A percentile compares a stretch with the other conserved stretches of the same genome.
Evolutionary conservation across 2,888 invertebrate genomes (phyloP).

Genomic region (Sphecodes monilicornis): DNA sequence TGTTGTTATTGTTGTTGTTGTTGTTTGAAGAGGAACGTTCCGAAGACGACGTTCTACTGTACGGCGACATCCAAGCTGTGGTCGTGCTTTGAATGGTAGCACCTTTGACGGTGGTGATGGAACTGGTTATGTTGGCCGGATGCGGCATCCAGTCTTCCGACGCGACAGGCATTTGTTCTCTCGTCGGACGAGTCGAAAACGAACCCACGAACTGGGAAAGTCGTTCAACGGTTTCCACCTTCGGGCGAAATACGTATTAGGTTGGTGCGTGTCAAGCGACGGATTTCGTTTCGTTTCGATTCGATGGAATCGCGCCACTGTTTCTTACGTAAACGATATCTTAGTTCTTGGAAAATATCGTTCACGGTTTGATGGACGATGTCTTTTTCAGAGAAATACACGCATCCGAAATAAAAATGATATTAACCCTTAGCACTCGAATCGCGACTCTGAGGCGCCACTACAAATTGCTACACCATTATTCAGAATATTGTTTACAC

Average conservation of each 20-base stretch:
- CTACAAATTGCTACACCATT: no score
- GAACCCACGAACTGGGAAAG: conserved; percentile 81
- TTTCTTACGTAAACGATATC: background rate
- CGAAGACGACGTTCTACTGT: conserved; percentile 72
- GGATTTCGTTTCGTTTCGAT: background rate
- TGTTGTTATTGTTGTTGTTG: conserved; percentile 64
- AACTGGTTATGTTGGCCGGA: conserved; percentile 79
- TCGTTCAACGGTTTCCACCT: conserved; percentile 74
- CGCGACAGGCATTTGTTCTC: conserved; percentile 80
- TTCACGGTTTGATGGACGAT: background rate
- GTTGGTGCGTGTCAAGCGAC: background rate
- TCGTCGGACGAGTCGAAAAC: conserved; percentile 81
- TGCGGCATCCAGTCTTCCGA: conserved; percentile 80
- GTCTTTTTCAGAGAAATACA: background rate
- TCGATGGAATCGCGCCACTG: background rate
- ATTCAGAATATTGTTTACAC: no score
- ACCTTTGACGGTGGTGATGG: conserved; percentile 78
- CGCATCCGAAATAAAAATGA: background rate
- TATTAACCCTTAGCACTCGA: no score
- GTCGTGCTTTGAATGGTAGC: conserved; percentile 77
- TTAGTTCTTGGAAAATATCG: background rate
- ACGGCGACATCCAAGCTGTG: conserved; percentile 80
- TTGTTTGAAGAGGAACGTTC: conserved; percentile 68
- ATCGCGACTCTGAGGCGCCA: no score
- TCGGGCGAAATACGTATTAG: conserved; percentile 5